Evolutionary conservation across 2,113 vertebrate species (phyloP).

Genomic region (Gallinago media): DNA sequence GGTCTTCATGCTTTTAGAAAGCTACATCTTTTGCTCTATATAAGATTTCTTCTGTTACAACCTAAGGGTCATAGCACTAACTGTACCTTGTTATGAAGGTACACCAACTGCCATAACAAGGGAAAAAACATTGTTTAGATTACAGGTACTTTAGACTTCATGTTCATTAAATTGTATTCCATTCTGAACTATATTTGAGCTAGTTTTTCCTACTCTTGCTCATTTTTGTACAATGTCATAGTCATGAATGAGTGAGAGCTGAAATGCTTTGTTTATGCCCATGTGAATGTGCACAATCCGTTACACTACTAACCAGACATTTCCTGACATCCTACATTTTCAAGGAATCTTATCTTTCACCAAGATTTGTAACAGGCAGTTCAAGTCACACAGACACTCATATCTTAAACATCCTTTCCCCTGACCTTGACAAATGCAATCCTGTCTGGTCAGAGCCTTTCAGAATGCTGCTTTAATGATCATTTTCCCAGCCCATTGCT

Average conservation of each 20-base stretch:
- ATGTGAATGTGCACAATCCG: not conserved
- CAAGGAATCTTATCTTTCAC: slow-evolving; percentile 55
- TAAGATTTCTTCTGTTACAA: not conserved
- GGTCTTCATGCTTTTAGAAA: not conserved
- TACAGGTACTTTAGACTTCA: not conserved
- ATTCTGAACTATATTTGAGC: not conserved
- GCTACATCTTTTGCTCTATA: not conserved
- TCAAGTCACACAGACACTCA: slow-evolving; percentile 64
- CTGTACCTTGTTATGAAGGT: not conserved
- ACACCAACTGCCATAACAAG: not conserved
- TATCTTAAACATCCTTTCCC: slow-evolving; percentile 52
- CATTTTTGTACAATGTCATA: not conserved
- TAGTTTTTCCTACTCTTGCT: not conserved
- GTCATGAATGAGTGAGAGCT: not conserved
- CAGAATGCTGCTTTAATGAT: slow-evolving; percentile 3
- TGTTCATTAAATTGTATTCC: not conserved
- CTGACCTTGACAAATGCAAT: slow-evolving; percentile 49
- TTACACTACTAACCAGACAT: slow-evolving; percentile 13
- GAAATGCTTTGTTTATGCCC: not conserved
- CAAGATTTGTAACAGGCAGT: slow-evolving; percentile 51
- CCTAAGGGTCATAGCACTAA: not conserved
- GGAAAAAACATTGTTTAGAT: not conserved
- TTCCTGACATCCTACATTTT: slow-evolving; percentile 41
- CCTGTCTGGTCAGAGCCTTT: slow-evolving; percentile 9
- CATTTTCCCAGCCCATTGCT: slow-evolving; percentile 25